A percentile compares a stretch with the other conserved stretches of the same genome.
Conservation (phyloP, 2,797 vertebrate genomes). For the Glyptemys insculpta region DNA sequence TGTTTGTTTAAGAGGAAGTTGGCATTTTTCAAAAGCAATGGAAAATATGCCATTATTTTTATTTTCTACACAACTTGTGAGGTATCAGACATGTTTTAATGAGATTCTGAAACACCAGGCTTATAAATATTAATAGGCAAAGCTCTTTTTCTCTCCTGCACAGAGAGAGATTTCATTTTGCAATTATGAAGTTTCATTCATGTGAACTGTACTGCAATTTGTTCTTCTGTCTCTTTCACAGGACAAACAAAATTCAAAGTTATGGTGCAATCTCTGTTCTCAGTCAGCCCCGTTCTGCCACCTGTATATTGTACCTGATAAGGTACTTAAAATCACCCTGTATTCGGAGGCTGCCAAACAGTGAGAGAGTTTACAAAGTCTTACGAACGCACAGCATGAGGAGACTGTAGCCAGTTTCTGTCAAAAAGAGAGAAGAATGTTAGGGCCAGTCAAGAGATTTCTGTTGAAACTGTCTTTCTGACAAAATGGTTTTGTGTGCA, state of each 20-base stretch:
- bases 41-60: slow-evolving; percentile 56
- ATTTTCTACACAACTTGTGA: slow-evolving; percentile 45
- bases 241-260: slow-evolving; percentile 35
- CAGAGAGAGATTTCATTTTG: slow-evolving; percentile 45
- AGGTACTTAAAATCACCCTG: slow-evolving; percentile 43
- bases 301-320: slow-evolving; percentile 39
- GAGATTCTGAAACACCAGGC: slow-evolving; percentile 60
- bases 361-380: slow-evolving; percentile 6
- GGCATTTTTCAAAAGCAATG: slow-evolving; percentile 40
- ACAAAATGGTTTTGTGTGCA: too few species aligned
- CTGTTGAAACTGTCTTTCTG: not conserved
- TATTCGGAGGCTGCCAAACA: slow-evolving; percentile 8
- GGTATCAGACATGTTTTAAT: slow-evolving; percentile 57
- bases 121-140: slow-evolving; percentile 71
- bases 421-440: not conserved
- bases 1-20: slow-evolving; percentile 61
- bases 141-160: slow-evolving; percentile 5
- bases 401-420: not conserved
- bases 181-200: slow-evolving; percentile 66
- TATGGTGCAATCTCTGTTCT: slow-evolving; percentile 63
- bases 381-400: not conserved
- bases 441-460: not conserved
- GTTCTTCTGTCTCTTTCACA: slow-evolving; percentile 59
- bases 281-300: slow-evolving; percentile 41
- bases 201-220: slow-evolving; percentile 65